A percentile compares a stretch with the other conserved stretches of the same genome.
phyloP scores from a whole-genome alignment of 2,797 vertebrate genomes.

The Rachycentron canadum region DNA sequence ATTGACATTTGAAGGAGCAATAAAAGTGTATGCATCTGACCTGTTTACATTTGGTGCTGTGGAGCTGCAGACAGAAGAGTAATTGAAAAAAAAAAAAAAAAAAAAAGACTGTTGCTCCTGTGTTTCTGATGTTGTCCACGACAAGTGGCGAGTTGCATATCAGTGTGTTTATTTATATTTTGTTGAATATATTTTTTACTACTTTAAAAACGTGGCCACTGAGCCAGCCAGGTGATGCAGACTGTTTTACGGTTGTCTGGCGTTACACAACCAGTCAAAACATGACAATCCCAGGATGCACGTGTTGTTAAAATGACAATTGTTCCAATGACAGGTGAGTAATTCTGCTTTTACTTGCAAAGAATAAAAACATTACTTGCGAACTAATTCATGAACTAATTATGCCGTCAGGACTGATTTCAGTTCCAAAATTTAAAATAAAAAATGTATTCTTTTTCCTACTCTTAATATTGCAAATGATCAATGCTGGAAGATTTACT shows the following conservation, averaged over 20 bases:
- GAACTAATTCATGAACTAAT: constrained; percentile 24
- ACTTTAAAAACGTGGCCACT: neutral
- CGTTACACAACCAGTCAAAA: constrained; percentile 8
- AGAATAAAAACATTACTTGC: neutral
- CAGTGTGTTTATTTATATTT: constrained; percentile 1
- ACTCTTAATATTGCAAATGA: neutral
- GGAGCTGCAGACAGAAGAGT: constrained; percentile 34
- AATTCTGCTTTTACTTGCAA: constrained; percentile 24
- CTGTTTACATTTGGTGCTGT: constrained; percentile 46
- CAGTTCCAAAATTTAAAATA: neutral
- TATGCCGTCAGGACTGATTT: constrained; percentile 27
- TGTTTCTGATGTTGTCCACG: no score
- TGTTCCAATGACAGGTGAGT: constrained; percentile 6
- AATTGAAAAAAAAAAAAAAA: constrained; percentile 5
- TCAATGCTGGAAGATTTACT: neutral
- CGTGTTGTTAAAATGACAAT: neutral
- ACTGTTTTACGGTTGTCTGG: constrained; percentile 4
- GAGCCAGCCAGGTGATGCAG: neutral
- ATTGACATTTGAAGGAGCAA: constrained; percentile 63
- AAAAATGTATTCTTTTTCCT: constrained; percentile 5
- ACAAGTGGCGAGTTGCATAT: neutral
- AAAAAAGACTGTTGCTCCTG: constrained; percentile 21
- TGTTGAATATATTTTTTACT: neutral
- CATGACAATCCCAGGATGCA: neutral
- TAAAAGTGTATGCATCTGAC: constrained; percentile 52